Base-by-base conservation (phyloP, 1,140 invertebrate genomes). In the Danaus plexippus region DNA sequence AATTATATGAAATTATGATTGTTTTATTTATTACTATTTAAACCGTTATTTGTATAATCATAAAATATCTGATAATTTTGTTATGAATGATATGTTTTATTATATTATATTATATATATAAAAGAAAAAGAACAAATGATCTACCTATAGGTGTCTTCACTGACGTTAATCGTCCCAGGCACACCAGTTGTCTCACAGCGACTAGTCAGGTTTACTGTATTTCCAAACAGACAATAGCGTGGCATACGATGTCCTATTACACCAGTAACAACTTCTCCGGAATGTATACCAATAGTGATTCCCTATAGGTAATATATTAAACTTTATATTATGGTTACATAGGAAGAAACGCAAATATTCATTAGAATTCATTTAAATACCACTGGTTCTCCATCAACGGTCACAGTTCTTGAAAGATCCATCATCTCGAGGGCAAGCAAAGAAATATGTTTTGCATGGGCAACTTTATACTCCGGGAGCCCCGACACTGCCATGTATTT, bases 401-500 rank as follows among this genome's bases (percentile, higher is more conserved):
- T 92, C 5, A 98, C 93, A 63, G 95, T 92, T 66, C 93, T 91
- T 0, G 94, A 94, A 22, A 97, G 90, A 84, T 98, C 96, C 95
- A 98, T 97, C 93, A 99, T 97, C 73, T 98, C 97, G 10, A 99
- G 81, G 5, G 97, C 97, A 11, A 99, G 88, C 49, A 94, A 91
- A 0, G 95, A 97, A 68, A 99, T 98, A 76, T 96, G 97, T 68
- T 93, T 92, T 13, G 97, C 97, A 78, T 99, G 98, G 48, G 92
- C 92, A 59, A 92, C 90, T 83, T 96, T 97, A 11, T 93, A 93
- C 74, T 99, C 97, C 1, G 98, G 98, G 48, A 99, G 88, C 12
- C 98, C 98, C 66, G 97, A 98, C 6, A 99, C 97, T 1, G 97
- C 97, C 97, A 99, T 99, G 84, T 99, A 99, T 81, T 98, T 99